Evolutionary conservation across 2,888 invertebrate genomes (phyloP), one percentile per base, ranked within the genome.

Genomic region (Drosophila acutilabella): DNA sequence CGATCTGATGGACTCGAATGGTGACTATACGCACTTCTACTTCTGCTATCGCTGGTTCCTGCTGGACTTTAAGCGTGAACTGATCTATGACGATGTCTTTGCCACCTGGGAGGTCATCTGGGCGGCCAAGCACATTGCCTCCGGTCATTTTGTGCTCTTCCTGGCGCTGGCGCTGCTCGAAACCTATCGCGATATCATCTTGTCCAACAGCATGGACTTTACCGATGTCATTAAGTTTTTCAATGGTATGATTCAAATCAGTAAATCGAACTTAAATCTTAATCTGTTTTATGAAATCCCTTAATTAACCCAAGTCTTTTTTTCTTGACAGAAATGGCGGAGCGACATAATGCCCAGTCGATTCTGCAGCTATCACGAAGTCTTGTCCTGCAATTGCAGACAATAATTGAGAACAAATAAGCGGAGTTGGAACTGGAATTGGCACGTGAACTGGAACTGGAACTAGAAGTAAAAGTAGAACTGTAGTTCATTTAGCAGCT

Each of bases 181-280:
- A 93, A 97, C 97, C 48, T 99, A 99, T 92, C 93, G 98, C 41
- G 98, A 98, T 91, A 98, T 99, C 84, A 98, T 99, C 71, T 93
- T 99, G 44, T 96, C 97, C 56, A 98, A 99, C 93, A 95, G 96
- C 83, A 99, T 99, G 98, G 98, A 99, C 93, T 99, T 98, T 92
- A 98, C 98, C 0, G 98, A 99, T 92, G 98, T 98, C 91, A 99
- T 99, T 91, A 98, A 98, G 91, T 99, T 99, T 93, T 99, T 98
- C 91, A 99, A 98, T 93, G 98, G 98, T 98, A 23, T 23, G 23
- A 23, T 23, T 23, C 6, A 23, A 5, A 4, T 23, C 23, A 4
- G 23, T 0, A 23, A 8, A 30, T 30, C 30, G 2, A 30, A 30
- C 8, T 30, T 2, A 1, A 30, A 30, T 8, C 8, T 8, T 30